Evolutionary conservation across 2,113 vertebrate species (phyloP).

Genomic region (Emydocephalus ijimae): DNA sequence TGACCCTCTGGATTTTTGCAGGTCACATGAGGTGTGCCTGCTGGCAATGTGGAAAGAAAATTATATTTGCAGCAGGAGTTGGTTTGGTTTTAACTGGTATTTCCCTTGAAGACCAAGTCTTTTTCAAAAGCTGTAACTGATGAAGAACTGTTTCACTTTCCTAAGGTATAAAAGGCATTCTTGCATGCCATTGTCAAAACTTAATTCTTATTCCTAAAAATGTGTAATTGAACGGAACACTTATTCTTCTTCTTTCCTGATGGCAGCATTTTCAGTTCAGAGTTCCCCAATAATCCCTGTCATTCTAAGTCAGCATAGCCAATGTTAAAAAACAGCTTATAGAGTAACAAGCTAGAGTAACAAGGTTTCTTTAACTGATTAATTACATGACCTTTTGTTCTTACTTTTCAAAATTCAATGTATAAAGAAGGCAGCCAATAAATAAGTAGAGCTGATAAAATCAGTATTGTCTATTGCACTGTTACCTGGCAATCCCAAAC

Average conservation of each 20-base stretch:
- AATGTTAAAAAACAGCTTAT: background rate
- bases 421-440: background rate
- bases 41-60: background rate
- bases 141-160: constrained; percentile 26
- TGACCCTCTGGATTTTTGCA: background rate
- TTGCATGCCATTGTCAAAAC: background rate
- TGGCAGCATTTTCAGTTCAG: background rate
- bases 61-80: background rate
- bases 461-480: background rate
- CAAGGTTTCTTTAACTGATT: background rate
- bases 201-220: background rate
- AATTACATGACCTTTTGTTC: background rate
- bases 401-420: background rate
- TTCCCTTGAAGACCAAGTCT: background rate
- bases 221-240: background rate
- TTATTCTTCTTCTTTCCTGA: background rate
- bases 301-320: background rate
- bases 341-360: background rate
- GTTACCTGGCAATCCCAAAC: constrained; percentile 78
- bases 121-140: background rate
- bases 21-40: background rate
- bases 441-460: background rate
- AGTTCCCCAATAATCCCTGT: background rate
- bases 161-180: background rate
- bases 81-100: background rate